Conservation (phyloP, 2,113 vertebrate species). For the Chaetops frenatus region DNA sequence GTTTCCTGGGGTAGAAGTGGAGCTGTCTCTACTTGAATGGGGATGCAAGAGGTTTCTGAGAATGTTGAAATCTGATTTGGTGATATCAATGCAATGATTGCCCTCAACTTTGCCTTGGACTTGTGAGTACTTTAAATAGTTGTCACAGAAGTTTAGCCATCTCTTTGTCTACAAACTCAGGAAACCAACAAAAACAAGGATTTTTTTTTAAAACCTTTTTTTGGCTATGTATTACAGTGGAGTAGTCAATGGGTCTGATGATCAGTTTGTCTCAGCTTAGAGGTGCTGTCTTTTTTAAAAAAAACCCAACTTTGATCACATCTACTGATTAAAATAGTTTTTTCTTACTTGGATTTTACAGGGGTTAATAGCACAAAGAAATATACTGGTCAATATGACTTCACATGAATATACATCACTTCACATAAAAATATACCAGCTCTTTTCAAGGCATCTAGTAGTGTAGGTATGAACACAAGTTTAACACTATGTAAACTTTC, state of each 20-base stretch:
- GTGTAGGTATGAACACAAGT: not conserved
- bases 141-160: not conserved
- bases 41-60: not conserved
- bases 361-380: not conserved
- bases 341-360: not conserved
- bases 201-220: not conserved
- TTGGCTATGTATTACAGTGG: not conserved
- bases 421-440: not conserved
- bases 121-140: not conserved
- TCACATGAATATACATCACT: not conserved
- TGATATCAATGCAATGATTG: not conserved
- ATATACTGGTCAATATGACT: not conserved
- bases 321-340: not conserved
- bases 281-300: not conserved
- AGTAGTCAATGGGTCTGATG: accelerated
- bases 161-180: not conserved
- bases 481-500: not conserved
- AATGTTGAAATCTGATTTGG: not conserved
- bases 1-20: not conserved
- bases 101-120: not conserved
- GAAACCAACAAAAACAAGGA: not conserved
- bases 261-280: not conserved
- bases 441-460: not conserved
- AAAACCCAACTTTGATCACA: not conserved
- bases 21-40: not conserved